Evolutionary conservation across 1,140 invertebrate species (phyloP), one percentile per base, ranked within the genome.

Genomic region (Heliconius hewitsoni): DNA sequence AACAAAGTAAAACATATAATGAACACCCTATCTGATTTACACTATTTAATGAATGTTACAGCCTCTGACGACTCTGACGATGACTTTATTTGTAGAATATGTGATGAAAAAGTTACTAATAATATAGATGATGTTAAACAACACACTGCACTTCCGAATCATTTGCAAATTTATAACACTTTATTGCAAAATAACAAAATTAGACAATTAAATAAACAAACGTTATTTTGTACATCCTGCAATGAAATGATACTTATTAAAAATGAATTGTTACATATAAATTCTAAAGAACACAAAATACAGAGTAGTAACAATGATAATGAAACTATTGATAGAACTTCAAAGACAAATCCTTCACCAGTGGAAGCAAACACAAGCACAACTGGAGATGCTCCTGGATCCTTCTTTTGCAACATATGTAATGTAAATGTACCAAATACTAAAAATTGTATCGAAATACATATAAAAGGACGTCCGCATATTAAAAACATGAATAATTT

Each of bases 1-100:
- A 66, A 30, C 23, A 66, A 11, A 30, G 23, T 30, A 30, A 66
- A 66, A 66, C 60, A 66, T 30, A 27, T 3, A 2, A 30, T 66
- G 60, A 66, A 66, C 13, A 66, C 60, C n/a, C 60, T 66, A 30
- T 66, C 60, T 16, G 60, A 66, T 30, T 66, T 66, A 27, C 60
- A 66, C 27, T 66, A 66, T 66, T 66, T 66, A 13, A 66, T 66
- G 60, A 60, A 60, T 60, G 23, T 13, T 46, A 0, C 13, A 46
- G 13, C 27, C 13, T 66, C 23, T 6, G 27, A 4, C 30, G 55
- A 57, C 8, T 8, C 55, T 9, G 3, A 34, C 3, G 55, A 27
- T 57, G 23, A 66, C 1, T 66, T 13, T 30, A 30, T 66, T 66
- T 66, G 60, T 30, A 66, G 60, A 30, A 30, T 66, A 66, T 66